Evolutionary conservation across 2,888 invertebrate species (phyloP).

Genomic region (Dromius quadrimaculatus): DNA sequence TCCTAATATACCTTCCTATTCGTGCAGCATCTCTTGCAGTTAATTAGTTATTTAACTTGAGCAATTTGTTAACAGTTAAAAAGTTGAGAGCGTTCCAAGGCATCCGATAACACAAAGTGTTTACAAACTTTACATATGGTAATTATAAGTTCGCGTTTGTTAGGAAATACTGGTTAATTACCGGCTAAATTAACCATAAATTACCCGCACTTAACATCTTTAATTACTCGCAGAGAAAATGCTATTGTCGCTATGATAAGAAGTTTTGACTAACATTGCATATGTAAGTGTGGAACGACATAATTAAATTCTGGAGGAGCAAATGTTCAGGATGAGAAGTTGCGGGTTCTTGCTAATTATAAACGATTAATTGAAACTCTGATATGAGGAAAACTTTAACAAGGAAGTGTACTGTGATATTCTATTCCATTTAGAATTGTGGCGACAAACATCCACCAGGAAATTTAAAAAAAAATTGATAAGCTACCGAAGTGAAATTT

Average conservation of each 20-base stretch:
- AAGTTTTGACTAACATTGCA: slow-evolving; percentile 32
- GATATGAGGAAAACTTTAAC: slow-evolving; percentile 32
- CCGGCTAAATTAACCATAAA: slow-evolving; percentile 63
- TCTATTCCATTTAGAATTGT: not conserved
- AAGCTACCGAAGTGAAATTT: slow-evolving; percentile 1
- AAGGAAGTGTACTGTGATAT: slow-evolving; percentile 7
- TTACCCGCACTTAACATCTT: slow-evolving; percentile 56
- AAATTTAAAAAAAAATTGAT: not conserved
- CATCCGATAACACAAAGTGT: slow-evolving; percentile 62
- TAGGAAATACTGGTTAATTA: slow-evolving; percentile 65
- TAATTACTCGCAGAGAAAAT: slow-evolving; percentile 46
- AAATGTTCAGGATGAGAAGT: not conserved
- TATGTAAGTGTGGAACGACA: slow-evolving; percentile 5
- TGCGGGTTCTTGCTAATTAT: slow-evolving; percentile 21
- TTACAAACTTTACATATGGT: slow-evolving; percentile 66
- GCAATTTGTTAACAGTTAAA: slow-evolving; percentile 65
- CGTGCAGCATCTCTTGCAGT: slow-evolving; percentile 39
- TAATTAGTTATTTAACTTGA: slow-evolving; percentile 61
- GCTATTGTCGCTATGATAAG: slow-evolving; percentile 46
- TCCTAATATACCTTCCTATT: slow-evolving; percentile 14
- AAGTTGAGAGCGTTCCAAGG: slow-evolving; percentile 58
- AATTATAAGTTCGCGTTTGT: slow-evolving; percentile 66
- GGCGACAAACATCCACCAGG: not conserved
- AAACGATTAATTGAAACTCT: slow-evolving; percentile 44
- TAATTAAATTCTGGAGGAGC: slow-evolving; percentile 6